Conservation (phyloP, 1,140 invertebrate genomes). For the Eubasilissa regina region DNA sequence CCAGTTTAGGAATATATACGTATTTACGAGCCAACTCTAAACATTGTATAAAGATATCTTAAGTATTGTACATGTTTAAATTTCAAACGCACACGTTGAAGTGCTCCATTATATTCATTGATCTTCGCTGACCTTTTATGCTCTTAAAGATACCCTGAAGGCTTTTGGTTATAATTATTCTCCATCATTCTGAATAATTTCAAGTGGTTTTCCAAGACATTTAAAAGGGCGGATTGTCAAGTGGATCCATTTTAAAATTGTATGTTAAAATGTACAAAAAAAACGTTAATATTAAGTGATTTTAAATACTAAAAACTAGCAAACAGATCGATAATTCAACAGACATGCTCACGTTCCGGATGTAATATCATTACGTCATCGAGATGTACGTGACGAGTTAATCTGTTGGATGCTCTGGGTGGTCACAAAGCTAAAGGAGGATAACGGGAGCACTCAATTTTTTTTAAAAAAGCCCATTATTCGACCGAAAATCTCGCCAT, state of each 20-base stretch:
- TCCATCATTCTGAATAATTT: not conserved
- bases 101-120: not conserved
- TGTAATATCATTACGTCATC: conserved; percentile 28
- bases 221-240: not conserved
- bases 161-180: not conserved
- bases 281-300: too few relatives aligned
- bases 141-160: too few relatives aligned
- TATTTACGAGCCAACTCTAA: too few relatives aligned
- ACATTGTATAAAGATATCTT: too few relatives aligned
- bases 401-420: conserved; percentile 21
- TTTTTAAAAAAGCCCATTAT: too few relatives aligned
- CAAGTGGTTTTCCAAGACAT: conserved; percentile 24
- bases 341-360: not conserved
- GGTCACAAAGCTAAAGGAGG: conserved; percentile 7
- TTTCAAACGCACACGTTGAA: too few relatives aligned
- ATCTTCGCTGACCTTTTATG: too few relatives aligned
- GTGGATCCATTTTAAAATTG: conserved; percentile 26
- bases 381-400: conserved; percentile 29
- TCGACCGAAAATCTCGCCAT: too few relatives aligned
- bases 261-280: too few relatives aligned
- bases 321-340: too few relatives aligned
- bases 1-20: too few relatives aligned
- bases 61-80: too few relatives aligned
- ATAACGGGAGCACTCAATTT: not conserved
- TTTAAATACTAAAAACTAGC: not conserved